A percentile compares a stretch with the other conserved stretches of the same genome.
Evolutionary conservation across 64 coral and sea anemone genomes (phyloP).

Genomic region (Montipora capricornis): DNA sequence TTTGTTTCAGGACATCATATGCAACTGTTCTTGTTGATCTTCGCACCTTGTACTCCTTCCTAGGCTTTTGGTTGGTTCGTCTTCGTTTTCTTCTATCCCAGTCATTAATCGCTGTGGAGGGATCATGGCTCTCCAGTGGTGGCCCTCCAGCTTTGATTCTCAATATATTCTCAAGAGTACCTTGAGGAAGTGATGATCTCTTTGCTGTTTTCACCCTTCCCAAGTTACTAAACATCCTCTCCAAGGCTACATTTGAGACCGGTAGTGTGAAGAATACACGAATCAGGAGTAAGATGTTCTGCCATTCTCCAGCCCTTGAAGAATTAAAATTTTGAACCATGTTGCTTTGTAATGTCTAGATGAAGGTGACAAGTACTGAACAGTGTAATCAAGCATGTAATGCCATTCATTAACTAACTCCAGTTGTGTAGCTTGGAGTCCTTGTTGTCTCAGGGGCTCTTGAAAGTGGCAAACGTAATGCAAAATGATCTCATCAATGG

Average conservation of each 20-base stretch:
- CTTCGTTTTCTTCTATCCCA: no score
- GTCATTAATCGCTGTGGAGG: no score
- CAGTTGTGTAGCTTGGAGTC: slow-evolving; percentile 33
- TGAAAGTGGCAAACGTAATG: background rate
- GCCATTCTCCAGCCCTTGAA: background rate
- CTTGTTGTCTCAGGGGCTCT: slow-evolving; percentile 54
- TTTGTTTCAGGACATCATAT: no score
- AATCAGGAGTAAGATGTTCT: slow-evolving; percentile 42
- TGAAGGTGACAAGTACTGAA: slow-evolving; percentile 32
- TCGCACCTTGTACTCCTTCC: no score
- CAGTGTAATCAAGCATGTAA: slow-evolving; percentile 60
- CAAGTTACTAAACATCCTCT: slow-evolving; percentile 58
- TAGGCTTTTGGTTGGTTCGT: no score
- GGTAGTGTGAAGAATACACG: slow-evolving; percentile 46
- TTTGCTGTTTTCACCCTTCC: no score
- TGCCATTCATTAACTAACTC: slow-evolving; percentile 61
- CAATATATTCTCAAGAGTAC: slow-evolving; percentile 30
- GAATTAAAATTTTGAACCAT: no score
- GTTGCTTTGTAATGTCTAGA: slow-evolving; percentile 32
- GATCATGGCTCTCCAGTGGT: no score
- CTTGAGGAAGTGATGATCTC: no score
- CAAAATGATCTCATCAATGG: slow-evolving; percentile 30
- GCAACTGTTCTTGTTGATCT: no score
- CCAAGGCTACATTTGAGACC: slow-evolving; percentile 47
- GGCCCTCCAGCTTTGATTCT: background rate